Evolutionary conservation across 1,140 invertebrate genomes (phyloP).

Genomic region (Drosophila asahinai): DNA sequence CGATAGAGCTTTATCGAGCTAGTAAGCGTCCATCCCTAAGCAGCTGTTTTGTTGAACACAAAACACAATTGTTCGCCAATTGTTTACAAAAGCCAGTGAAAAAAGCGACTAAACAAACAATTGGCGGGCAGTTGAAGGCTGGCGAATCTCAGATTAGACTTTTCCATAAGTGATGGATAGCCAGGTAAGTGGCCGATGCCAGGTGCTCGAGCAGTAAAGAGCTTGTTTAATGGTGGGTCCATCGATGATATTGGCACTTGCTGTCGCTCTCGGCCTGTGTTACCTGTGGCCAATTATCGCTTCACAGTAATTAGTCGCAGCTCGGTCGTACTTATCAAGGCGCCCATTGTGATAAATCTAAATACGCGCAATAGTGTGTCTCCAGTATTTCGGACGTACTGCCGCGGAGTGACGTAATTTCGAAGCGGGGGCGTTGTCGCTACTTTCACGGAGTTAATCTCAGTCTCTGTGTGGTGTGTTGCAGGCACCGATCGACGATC

Average conservation of each 20-base stretch:
- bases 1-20: not conserved
- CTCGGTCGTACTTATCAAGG: constrained; percentile 56
- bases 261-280: not conserved
- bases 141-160: constrained; percentile 47
- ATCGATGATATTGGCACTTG: not conserved
- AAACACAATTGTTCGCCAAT: constrained; percentile 24
- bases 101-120: constrained; percentile 53
- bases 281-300: constrained; percentile 41
- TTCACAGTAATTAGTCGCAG: constrained; percentile 61
- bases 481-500: constrained; percentile 88
- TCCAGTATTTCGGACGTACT: constrained; percentile 12
- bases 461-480: not conserved
- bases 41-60: constrained; percentile 35
- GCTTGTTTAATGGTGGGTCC: not conserved
- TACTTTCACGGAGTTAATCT: constrained; percentile 1
- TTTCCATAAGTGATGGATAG: constrained; percentile 71
- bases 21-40: not conserved
- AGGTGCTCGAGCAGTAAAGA: not conserved
- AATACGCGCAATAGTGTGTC: constrained; percentile 53
- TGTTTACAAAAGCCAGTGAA: constrained; percentile 31
- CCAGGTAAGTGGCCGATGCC: constrained; percentile 53
- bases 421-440: constrained; percentile 31
- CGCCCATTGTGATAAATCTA: constrained; percentile 70
- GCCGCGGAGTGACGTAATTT: constrained; percentile 64
- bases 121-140: constrained; percentile 41